These are phyloP conservation scores for Rhynchophorus ferrugineus DNA, from an alignment of 1,140 invertebrate genomes.

Conservation along the genomic window DNA sequence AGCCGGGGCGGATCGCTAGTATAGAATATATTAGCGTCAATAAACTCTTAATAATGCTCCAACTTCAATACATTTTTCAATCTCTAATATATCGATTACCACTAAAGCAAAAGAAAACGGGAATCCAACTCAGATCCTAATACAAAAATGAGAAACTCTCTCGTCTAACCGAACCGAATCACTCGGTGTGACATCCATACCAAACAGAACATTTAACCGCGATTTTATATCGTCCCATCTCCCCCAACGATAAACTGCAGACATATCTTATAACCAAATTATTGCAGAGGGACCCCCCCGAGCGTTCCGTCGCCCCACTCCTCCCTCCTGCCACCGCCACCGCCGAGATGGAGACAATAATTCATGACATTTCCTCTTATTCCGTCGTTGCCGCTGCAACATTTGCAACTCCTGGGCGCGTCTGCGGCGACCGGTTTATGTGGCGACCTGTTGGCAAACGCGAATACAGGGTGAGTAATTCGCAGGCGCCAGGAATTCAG, in stretches of 20 bases:
- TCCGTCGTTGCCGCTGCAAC: constrained; percentile 5
- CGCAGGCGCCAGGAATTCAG: constrained; percentile 1
- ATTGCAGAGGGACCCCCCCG: neutral
- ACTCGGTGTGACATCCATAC: too few relatives aligned
- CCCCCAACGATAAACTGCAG: neutral
- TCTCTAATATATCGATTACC: too few relatives aligned
- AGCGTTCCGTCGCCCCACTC: neutral
- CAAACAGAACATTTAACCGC: too few relatives aligned
- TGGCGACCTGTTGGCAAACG: constrained; percentile 4
- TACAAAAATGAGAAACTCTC: too few relatives aligned
- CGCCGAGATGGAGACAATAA: constrained; percentile 8
- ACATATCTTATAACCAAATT: constrained; percentile 8
- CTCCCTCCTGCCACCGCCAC: neutral
- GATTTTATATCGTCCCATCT: too few relatives aligned
- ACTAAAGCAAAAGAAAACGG: too few relatives aligned
- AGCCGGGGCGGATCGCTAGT: too few relatives aligned
- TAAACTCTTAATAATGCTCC: too few relatives aligned
- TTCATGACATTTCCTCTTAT: constrained; percentile 9
- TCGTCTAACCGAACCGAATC: too few relatives aligned
- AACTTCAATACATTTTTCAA: too few relatives aligned
- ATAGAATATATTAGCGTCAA: too few relatives aligned
- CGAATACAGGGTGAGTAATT: constrained; percentile 7
- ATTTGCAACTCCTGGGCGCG: constrained; percentile 8
- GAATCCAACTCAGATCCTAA: too few relatives aligned
- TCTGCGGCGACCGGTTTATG: constrained; percentile 2